Evolutionary conservation across 2,797 vertebrate genomes (phyloP).

Genomic region (Lepidocolaptes lacrymiger): DNA sequence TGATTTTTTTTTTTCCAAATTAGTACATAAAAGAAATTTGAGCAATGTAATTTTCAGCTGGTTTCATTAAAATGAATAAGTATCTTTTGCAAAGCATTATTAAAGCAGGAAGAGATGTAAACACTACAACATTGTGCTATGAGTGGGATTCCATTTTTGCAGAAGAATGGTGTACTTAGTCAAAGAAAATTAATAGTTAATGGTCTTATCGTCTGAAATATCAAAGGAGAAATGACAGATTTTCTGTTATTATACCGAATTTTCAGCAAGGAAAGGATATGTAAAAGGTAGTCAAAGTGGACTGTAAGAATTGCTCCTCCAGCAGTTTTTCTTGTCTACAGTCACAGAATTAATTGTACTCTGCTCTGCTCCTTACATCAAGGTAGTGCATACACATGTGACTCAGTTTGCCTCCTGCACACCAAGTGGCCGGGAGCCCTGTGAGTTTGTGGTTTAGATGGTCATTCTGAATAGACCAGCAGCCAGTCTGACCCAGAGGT

Average conservation of each 20-base stretch:
- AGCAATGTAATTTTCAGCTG: constrained; percentile 68
- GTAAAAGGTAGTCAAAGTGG: not conserved
- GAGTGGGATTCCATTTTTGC: constrained; percentile 53
- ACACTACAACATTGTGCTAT: constrained; percentile 20
- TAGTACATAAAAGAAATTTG: constrained; percentile 47
- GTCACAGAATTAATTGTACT: not conserved
- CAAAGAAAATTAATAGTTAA: constrained; percentile 66
- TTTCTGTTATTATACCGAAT: constrained; percentile 26
- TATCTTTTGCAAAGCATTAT: constrained; percentile 65
- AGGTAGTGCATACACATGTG: fast-evolving
- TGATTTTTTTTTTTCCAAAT: constrained; percentile 28
- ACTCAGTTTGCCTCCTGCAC: not conserved
- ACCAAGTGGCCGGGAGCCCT: not conserved
- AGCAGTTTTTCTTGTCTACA: not conserved
- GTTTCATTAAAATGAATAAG: constrained; percentile 68
- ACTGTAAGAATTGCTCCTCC: not conserved
- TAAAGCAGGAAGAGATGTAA: constrained; percentile 58
- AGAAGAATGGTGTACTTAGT: constrained; percentile 19
- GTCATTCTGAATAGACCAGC: not conserved
- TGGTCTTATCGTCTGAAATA: constrained; percentile 47
- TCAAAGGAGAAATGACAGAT: not conserved
- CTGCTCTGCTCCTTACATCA: not conserved
- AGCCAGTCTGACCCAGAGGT: not conserved
- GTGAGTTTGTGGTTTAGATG: not conserved
- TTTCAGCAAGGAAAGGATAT: constrained; percentile 5